Evolutionary conservation across 2,113 vertebrate genomes (phyloP), one percentile per base, ranked within the genome.

Genomic region (Anoplopoma fimbria): DNA sequence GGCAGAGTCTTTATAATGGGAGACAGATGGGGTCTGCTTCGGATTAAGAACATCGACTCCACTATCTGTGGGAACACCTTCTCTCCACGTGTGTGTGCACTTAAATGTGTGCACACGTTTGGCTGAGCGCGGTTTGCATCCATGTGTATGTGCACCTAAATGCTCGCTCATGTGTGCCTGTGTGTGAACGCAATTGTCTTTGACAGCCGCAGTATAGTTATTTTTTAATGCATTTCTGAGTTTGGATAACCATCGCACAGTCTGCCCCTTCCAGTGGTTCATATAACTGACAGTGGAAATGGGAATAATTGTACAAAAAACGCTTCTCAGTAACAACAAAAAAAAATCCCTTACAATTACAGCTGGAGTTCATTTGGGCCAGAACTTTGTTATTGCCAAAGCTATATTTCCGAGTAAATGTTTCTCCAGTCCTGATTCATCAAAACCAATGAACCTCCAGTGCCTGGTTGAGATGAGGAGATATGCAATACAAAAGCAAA

Each of bases 11-110:
- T 91, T 86, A 87, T 94, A 95, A 95, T 95, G 87, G 93, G 89
- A 94, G 88, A 93, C 95, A 95, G 93, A 94, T 94, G 94, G 80
- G 92, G 90, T 94, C 93, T 95, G 94, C 90, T 95, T 94, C 76
- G 91, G 91, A 94, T 95, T 95, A 94, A 87, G 85, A 92, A 86
- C 92, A 88, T 91, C 73, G 75, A 88, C 89, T 90, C 88, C 81
- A 69, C 92, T 94, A 94, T 95, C 93, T 94, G 93, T 94, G 91
- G 92, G 92, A 94, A 95, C 91, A 94, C 93, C 93, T 94, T 91
- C 89, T 47, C 77, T 58, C 64, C 78, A 62, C 67, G 76, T 86
- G 78, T 83, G 86, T 82, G 86, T 75, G 79, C 77, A 72, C 77
- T 85, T 84, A 70, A 81, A 83, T 75, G 78, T 82, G 73, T 69